Conservation (phyloP, 2,113 vertebrate genomes). For the Ranitomeya variabilis region DNA sequence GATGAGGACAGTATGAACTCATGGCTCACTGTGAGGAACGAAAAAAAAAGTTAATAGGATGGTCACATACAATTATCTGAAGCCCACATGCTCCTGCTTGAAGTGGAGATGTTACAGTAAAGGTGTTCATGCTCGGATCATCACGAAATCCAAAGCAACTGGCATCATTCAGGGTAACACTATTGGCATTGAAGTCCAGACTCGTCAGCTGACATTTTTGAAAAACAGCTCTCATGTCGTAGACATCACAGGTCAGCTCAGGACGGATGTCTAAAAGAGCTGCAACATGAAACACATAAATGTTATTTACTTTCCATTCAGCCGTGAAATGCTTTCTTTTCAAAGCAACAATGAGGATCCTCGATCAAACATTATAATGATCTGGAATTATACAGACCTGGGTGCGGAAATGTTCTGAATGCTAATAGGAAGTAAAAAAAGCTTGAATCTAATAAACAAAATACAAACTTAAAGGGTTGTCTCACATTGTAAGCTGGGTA, state of each 20-base stretch:
- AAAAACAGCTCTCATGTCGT: constrained; percentile 61
- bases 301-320: background rate
- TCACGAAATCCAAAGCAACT: constrained; percentile 56
- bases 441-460: too few relatives aligned
- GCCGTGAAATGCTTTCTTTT: background rate
- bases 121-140: constrained; percentile 44
- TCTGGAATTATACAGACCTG: too few relatives aligned
- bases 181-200: constrained; percentile 54
- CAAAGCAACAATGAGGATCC: background rate
- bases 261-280: constrained; percentile 54
- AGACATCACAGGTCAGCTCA: constrained; percentile 56
- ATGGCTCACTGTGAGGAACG: too few relatives aligned
- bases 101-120: constrained; percentile 58
- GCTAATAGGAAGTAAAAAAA: too few relatives aligned
- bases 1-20: background rate
- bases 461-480: background rate
- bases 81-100: constrained; percentile 54
- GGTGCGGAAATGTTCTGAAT: too few relatives aligned
- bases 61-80: constrained; percentile 39
- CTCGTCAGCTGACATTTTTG: constrained; percentile 59
- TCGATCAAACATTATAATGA: too few relatives aligned
- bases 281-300: constrained; percentile 28
- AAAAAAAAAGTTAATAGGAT: background rate
- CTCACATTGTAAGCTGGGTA: too few relatives aligned
- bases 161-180: constrained; percentile 60